Evolutionary conservation across 2,888 invertebrate species (phyloP).

Genomic region (Coenonympha arcania): DNA sequence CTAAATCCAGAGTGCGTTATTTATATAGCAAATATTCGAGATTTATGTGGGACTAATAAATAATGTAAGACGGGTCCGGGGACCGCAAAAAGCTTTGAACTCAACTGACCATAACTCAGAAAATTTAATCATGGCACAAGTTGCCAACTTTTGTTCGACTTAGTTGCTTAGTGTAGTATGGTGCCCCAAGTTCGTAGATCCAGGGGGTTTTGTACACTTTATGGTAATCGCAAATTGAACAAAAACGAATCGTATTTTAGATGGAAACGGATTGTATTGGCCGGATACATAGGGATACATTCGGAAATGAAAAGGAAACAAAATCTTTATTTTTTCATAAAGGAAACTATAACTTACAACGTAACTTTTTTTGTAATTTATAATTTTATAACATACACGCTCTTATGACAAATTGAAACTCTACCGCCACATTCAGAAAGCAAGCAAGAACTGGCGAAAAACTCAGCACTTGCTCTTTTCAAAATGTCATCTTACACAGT

Average conservation of each 20-base stretch:
- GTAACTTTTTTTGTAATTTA: no score
- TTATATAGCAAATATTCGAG: slow-evolving; percentile 18
- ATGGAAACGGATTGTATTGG: no score
- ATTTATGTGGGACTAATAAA: slow-evolving; percentile 41
- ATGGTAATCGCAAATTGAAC: background rate
- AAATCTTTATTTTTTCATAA: no score
- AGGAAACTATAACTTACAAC: no score
- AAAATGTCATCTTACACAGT: no score
- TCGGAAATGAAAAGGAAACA: no score
- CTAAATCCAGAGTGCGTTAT: slow-evolving; percentile 9
- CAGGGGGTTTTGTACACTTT: background rate
- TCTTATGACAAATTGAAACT: no score
- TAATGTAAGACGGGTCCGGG: slow-evolving; percentile 43
- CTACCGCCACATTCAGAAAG: no score
- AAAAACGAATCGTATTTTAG: background rate
- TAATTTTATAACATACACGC: no score
- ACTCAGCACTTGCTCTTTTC: no score
- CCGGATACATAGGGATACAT: no score
- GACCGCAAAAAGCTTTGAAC: slow-evolving; percentile 48
- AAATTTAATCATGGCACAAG: slow-evolving; percentile 59
- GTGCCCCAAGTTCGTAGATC: slow-evolving; percentile 8
- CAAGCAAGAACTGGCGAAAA: no score
- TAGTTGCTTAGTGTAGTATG: slow-evolving; percentile 9
- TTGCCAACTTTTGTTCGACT: slow-evolving; percentile 27
- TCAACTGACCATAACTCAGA: slow-evolving; percentile 54